These are phyloP conservation scores for Dicentrarchus labrax DNA, from an alignment of 2,113 vertebrate genomes.

Conservation along the genomic window DNA sequence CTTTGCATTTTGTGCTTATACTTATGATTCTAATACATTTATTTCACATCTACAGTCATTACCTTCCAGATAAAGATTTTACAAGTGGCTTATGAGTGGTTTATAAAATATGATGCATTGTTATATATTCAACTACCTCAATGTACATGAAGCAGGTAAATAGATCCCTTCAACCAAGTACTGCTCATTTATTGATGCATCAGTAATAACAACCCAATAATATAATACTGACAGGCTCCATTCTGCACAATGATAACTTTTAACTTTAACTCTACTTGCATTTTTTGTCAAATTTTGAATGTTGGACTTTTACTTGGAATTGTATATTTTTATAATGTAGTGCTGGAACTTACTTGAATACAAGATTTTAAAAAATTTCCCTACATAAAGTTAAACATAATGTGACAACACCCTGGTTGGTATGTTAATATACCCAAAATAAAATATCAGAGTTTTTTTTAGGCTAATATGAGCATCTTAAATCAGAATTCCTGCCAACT, in stretches of 20 bases:
- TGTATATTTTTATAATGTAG: neutral
- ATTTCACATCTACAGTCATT: neutral
- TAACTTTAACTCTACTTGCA: neutral
- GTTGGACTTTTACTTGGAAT: neutral
- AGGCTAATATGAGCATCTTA: constrained; percentile 5
- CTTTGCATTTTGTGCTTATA: neutral
- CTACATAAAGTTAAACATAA: neutral
- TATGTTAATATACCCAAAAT: neutral
- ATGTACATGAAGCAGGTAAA: neutral
- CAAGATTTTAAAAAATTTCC: neutral
- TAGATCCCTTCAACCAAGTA: neutral
- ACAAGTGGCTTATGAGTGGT: too few relatives aligned
- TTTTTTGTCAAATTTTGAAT: neutral
- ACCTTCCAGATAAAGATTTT: neutral
- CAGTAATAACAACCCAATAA: neutral
- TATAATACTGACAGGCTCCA: neutral
- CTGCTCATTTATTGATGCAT: neutral
- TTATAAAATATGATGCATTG: neutral
- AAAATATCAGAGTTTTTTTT: constrained; percentile 1
- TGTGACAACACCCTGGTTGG: neutral
- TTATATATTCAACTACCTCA: neutral
- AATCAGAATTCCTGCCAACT: constrained; percentile 20
- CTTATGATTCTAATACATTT: neutral
- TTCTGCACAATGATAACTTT: neutral
- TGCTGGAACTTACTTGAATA: neutral